Conservation (phyloP, 2,888 invertebrate genomes). For the Eustalomyia histrio region DNA sequence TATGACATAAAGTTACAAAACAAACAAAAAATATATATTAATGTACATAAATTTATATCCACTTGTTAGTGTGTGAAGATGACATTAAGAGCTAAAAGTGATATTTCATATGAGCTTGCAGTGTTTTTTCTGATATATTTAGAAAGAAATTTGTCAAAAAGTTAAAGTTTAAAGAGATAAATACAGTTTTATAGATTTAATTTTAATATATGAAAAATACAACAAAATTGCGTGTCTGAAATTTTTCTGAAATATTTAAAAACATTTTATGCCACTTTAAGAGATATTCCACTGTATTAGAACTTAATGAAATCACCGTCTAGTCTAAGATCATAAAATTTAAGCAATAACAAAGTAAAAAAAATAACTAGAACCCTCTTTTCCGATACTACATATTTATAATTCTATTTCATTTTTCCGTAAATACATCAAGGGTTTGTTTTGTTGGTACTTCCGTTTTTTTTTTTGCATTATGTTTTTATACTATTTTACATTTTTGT, state of each 20-base stretch:
- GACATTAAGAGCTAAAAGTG: neutral
- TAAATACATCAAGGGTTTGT: conserved; percentile 18
- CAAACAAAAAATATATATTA: conserved; percentile 8
- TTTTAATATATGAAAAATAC: too few species aligned
- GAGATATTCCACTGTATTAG: conserved; percentile 5
- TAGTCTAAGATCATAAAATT: conserved; percentile 32
- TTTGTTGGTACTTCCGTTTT: conserved; percentile 37
- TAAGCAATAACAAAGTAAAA: neutral
- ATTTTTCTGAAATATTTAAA: too few species aligned
- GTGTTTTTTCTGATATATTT: too few species aligned
- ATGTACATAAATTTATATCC: conserved; percentile 8
- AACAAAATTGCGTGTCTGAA: too few species aligned
- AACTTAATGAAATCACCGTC: conserved; percentile 33
- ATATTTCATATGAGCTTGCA: neutral
- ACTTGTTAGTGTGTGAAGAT: conserved; percentile 7
- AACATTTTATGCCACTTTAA: neutral
- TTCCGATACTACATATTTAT: neutral
- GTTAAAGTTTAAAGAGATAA: too few species aligned
- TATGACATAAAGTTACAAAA: conserved; percentile 34
- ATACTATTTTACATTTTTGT: neutral
- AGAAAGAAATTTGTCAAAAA: too few species aligned
- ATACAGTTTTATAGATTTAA: too few species aligned
- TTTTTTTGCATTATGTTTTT: neutral
- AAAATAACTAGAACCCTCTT: neutral
- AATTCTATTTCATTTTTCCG: conserved; percentile 13